Percentiles rank a stretch among this genome's conserved stretches.
Conservation (phyloP, 2,113 vertebrate genomes). For the Notothenia rossii region DNA sequence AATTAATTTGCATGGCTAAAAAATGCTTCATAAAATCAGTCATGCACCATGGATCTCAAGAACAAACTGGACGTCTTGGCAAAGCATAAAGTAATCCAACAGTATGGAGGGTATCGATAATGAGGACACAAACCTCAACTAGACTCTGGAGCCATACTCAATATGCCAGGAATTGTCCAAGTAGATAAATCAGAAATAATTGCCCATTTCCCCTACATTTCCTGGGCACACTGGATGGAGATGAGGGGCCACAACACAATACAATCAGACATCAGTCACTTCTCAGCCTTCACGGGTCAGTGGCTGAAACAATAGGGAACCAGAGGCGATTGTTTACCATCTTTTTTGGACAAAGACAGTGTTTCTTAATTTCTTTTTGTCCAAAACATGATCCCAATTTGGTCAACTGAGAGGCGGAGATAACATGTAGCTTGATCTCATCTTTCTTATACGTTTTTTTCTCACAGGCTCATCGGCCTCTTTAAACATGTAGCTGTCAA, state of each 20-base stretch:
- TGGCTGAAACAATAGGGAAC: constrained; percentile 61
- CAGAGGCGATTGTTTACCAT: constrained; percentile 67
- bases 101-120: constrained; percentile 75
- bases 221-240: constrained; percentile 66
- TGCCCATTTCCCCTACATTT: constrained; percentile 73
- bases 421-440: not conserved
- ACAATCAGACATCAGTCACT: constrained; percentile 76
- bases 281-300: constrained; percentile 71
- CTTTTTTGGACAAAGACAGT: constrained; percentile 36
- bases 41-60: constrained; percentile 48
- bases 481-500: constrained; percentile 40
- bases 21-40: constrained; percentile 61
- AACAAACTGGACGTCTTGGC: constrained; percentile 64
- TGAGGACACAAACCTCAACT: constrained; percentile 75
- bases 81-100: constrained; percentile 64
- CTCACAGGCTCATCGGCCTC: not conserved
- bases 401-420: constrained; percentile 4
- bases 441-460: constrained; percentile 5
- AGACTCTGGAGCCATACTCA: constrained; percentile 70
- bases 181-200: constrained; percentile 86
- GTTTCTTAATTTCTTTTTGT: constrained; percentile 39
- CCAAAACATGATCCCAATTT: constrained; percentile 35
- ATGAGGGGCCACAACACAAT: constrained; percentile 73
- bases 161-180: constrained; percentile 80
- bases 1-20: constrained; percentile 70